phyloP scores from a whole-genome alignment of 2,888 invertebrate species.

The Anaspis maculata region DNA sequence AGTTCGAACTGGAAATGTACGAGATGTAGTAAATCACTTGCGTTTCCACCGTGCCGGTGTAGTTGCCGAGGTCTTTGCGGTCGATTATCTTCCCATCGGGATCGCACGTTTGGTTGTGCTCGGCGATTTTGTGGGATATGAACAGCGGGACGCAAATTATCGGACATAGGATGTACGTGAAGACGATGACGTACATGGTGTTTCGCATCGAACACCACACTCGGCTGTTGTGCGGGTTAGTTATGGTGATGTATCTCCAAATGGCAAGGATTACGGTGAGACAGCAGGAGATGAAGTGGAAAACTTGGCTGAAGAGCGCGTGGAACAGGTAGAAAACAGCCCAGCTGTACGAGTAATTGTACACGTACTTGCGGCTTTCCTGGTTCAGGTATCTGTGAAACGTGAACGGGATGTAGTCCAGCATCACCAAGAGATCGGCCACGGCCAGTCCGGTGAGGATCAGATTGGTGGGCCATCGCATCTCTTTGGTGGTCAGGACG shows the following conservation, averaged over 20 bases:
- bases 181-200: constrained; percentile 65
- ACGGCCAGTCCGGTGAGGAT: constrained; percentile 86
- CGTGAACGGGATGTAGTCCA: constrained; percentile 88
- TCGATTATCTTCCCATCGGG: constrained; percentile 42
- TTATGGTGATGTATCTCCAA: constrained; percentile 84
- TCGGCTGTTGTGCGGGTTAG: constrained; percentile 70
- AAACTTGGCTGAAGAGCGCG: constrained; percentile 80
- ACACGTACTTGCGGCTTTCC: constrained; percentile 45
- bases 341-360: constrained; percentile 63
- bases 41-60: constrained; percentile 23
- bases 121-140: constrained; percentile 65
- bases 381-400: constrained; percentile 68
- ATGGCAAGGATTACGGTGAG: constrained; percentile 86
- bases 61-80: constrained; percentile 23
- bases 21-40: constrained; percentile 43
- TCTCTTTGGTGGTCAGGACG: constrained; percentile 80
- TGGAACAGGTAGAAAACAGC: constrained; percentile 82
- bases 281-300: constrained; percentile 88
- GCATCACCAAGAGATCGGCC: constrained; percentile 89
- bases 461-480: constrained; percentile 86
- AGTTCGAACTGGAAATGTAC: constrained; percentile 48
- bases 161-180: constrained; percentile 75
- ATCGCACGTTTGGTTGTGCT: constrained; percentile 46
- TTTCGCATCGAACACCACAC: constrained; percentile 75
- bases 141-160: constrained; percentile 78